These are phyloP conservation scores for Clanis bilineata DNA, from an alignment of 2,888 invertebrate genomes.

Conservation along the genomic window DNA sequence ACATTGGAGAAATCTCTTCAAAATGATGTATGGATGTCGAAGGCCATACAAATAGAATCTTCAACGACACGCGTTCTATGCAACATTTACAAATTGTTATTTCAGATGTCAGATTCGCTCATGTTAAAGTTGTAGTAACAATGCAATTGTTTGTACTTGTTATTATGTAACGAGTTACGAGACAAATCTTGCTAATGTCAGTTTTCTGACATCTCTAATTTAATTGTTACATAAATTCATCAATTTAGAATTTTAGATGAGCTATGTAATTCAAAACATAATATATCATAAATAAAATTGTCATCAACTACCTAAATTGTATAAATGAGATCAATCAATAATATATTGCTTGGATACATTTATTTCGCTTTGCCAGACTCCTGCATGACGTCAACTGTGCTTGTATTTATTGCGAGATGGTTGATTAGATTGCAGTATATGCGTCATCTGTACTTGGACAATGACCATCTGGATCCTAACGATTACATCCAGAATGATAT, in stretches of 20 bases:
- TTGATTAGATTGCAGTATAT: not conserved
- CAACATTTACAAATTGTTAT: constrained; percentile 3
- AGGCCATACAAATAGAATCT: not conserved
- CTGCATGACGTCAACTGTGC: not conserved
- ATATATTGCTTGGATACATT: not conserved
- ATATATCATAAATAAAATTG: not conserved
- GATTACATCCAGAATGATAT: not conserved
- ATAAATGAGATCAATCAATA: not conserved
- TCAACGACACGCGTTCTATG: not conserved
- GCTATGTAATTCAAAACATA: too few species aligned
- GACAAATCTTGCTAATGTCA: too few species aligned
- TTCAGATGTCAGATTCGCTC: not conserved
- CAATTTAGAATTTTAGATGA: too few species aligned
- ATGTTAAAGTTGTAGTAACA: not conserved
- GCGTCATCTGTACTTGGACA: not conserved
- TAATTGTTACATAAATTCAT: too few species aligned
- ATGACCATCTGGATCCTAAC: not conserved
- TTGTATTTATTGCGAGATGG: not conserved
- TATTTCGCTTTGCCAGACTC: not conserved
- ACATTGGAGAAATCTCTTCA: constrained; percentile 25
- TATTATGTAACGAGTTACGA: not conserved
- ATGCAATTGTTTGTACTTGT: not conserved
- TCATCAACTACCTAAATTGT: not conserved
- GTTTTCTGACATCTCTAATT: too few species aligned
- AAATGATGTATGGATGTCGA: constrained; percentile 12